A percentile compares a stretch with the other conserved stretches of the same genome.
phyloP scores from a whole-genome alignment of 1,140 invertebrate species.

The Camponotus vicinus region DNA sequence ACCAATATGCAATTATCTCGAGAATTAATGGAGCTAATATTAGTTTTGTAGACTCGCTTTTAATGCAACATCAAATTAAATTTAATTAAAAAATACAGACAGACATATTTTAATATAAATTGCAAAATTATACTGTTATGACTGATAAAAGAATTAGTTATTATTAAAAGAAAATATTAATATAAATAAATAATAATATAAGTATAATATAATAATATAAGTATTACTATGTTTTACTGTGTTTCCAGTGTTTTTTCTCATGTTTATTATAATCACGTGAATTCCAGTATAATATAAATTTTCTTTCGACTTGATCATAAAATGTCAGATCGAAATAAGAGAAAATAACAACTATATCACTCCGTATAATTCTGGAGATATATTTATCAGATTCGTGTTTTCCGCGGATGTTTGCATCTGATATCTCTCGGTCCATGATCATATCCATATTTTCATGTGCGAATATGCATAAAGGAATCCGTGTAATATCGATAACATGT shows the following conservation, averaged over 20 bases:
- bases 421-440: neutral
- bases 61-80: neutral
- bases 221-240: neutral
- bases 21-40: neutral
- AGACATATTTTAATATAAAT: neutral
- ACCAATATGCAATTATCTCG: neutral
- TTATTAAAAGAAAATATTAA: neutral
- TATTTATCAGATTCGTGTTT: conserved; percentile 43
- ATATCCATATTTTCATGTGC: conserved; percentile 9
- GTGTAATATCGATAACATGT: conserved; percentile 64
- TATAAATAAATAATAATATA: neutral
- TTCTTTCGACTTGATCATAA: neutral
- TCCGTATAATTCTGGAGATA: conserved; percentile 9
- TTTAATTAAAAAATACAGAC: neutral
- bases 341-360: neutral
- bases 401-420: neutral
- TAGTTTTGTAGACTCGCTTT: neutral
- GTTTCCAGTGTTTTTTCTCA: neutral
- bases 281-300: neutral
- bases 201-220: no score
- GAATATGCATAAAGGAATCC: conserved; percentile 55
- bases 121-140: neutral
- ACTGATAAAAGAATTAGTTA: neutral
- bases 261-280: conserved; percentile 2
- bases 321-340: conserved; percentile 6